These are phyloP conservation scores for Balanococcus diminutus DNA, from an alignment of 2,888 invertebrate species.

Conservation along the genomic window DNA sequence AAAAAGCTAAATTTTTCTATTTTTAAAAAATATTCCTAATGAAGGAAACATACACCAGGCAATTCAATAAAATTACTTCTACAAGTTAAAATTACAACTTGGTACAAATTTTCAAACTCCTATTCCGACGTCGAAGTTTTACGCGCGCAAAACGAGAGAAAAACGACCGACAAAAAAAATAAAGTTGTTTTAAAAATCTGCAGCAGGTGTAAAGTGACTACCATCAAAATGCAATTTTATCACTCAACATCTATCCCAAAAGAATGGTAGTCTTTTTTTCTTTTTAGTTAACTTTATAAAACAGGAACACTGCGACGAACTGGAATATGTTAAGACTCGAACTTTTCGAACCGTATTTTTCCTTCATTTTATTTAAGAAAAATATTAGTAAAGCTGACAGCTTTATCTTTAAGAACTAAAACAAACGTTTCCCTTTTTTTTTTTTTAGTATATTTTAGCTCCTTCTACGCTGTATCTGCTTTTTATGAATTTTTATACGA, in stretches of 20 bases:
- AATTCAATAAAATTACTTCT: neutral
- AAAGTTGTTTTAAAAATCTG: slow-evolving; percentile 37
- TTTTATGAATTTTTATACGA: neutral
- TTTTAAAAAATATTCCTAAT: neutral
- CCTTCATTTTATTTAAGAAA: neutral
- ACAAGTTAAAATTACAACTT: neutral
- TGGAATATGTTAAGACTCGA: slow-evolving; percentile 21
- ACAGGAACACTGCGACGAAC: slow-evolving; percentile 5
- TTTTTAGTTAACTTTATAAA: slow-evolving; percentile 34
- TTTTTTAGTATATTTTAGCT: neutral
- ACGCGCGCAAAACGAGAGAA: neutral
- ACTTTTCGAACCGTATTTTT: slow-evolving; percentile 2
- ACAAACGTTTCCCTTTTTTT: neutral
- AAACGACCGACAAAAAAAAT: slow-evolving; percentile 7
- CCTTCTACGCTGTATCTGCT: neutral
- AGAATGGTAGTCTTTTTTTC: neutral
- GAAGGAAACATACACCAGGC: neutral
- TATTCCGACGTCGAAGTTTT: neutral
- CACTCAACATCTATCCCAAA: slow-evolving; percentile 31
- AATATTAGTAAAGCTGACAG: slow-evolving; percentile 35
- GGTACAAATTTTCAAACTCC: slow-evolving; percentile 1
- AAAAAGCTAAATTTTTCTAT: too few species aligned
- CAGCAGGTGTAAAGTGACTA: slow-evolving; percentile 28
- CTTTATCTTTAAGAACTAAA: slow-evolving; percentile 15
- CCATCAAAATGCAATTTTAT: slow-evolving; percentile 43